phyloP scores from a whole-genome alignment of 2,113 vertebrate genomes.

The Aldabrachelys gigantea region DNA sequence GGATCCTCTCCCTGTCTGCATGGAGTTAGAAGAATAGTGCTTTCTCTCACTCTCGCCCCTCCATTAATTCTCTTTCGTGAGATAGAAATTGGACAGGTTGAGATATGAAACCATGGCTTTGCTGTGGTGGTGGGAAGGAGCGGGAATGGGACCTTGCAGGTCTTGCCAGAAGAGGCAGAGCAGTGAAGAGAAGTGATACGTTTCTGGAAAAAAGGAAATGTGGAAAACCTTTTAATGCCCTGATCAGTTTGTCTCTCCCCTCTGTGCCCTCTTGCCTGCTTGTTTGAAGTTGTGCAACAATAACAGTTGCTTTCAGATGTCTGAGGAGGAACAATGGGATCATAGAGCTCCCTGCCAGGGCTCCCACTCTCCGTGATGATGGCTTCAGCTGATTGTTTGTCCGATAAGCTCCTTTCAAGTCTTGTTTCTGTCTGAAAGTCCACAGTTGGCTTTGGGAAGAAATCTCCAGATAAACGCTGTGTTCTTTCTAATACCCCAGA shows the following conservation, averaged over 20 bases:
- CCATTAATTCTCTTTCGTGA: not conserved
- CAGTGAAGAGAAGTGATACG: not conserved
- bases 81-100: too few species aligned
- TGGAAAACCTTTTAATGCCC: not conserved
- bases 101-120: too few species aligned
- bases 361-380: not conserved
- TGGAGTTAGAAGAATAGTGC: not conserved
- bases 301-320: not conserved
- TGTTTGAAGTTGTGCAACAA: not conserved
- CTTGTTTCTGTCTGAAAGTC: slow-evolving; percentile 94
- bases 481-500: slow-evolving; percentile 96
- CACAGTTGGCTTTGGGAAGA: slow-evolving; percentile 86
- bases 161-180: fast-evolving
- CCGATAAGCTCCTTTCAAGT: slow-evolving; percentile 85
- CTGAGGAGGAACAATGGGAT: not conserved
- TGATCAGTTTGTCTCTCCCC: not conserved
- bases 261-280: not conserved
- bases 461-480: slow-evolving; percentile 92
- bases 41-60: not conserved
- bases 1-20: not conserved
- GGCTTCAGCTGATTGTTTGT: slow-evolving; percentile 62
- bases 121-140: not conserved
- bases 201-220: not conserved
- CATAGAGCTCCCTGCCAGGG: slow-evolving; percentile 19
- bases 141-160: fast-evolving